These are phyloP conservation scores for Neotoxoptera formosana DNA, from an alignment of 1,140 invertebrate genomes.

Conservation along the genomic window DNA sequence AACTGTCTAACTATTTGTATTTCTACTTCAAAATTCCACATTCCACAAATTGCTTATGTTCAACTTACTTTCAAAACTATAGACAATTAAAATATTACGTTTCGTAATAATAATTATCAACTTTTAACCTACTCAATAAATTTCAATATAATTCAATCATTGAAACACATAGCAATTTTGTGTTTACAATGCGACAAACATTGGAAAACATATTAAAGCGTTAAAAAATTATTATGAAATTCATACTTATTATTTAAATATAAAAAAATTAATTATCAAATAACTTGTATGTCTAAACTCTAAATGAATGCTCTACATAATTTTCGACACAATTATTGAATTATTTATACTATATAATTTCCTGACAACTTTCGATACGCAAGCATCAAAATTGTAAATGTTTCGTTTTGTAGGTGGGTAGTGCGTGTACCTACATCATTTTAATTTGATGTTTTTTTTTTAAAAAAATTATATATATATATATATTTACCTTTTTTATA, in stretches of 20 bases:
- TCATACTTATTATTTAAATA: neutral
- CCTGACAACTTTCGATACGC: neutral
- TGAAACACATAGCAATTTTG: neutral
- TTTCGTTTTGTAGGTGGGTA: neutral
- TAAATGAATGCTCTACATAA: neutral
- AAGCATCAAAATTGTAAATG: neutral
- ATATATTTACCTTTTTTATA: constrained; percentile 60
- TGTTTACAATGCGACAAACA: neutral
- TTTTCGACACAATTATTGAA: neutral
- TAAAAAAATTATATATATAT: neutral
- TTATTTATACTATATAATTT: neutral
- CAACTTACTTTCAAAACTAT: neutral
- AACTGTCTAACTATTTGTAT: neutral
- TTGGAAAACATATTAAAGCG: neutral
- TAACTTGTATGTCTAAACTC: neutral
- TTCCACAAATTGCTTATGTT: neutral
- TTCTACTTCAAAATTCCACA: neutral
- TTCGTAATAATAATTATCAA: neutral
- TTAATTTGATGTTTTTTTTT: neutral
- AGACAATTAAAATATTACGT: neutral
- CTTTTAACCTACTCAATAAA: neutral
- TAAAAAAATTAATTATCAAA: neutral
- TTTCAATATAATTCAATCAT: neutral
- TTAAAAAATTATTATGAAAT: neutral
- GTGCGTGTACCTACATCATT: neutral